A percentile compares a stretch with the other conserved stretches of the same genome.
Conservation (phyloP, 2,888 invertebrate species). For the Alviniconcha strummeri region DNA sequence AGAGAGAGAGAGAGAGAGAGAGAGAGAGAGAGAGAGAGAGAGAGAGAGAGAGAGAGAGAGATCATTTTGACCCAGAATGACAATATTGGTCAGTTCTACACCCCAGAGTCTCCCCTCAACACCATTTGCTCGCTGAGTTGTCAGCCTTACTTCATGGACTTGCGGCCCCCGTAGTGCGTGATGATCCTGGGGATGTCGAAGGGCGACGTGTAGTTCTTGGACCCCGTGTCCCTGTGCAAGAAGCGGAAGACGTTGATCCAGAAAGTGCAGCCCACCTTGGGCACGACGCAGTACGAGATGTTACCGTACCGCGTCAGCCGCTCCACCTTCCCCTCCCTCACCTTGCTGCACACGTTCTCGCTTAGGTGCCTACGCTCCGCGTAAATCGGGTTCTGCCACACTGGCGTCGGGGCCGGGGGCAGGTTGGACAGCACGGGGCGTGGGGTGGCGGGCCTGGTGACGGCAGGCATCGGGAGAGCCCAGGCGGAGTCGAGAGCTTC, state of each 20-base stretch:
- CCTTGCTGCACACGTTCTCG: slow-evolving; percentile 24
- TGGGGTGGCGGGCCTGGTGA: background rate
- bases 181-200: slow-evolving; percentile 38
- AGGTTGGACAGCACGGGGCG: background rate
- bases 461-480: background rate
- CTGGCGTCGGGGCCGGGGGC: background rate
- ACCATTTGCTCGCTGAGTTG: background rate
- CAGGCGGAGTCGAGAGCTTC: too few relatives aligned
- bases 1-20: slow-evolving; percentile 4
- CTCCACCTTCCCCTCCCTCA: slow-evolving; percentile 13
- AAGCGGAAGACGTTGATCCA: slow-evolving; percentile 43
- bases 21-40: background rate
- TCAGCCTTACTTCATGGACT: slow-evolving; percentile 15
- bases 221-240: slow-evolving; percentile 38
- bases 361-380: slow-evolving; percentile 13
- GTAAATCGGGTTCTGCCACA: slow-evolving; percentile 18
- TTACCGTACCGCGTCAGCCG: slow-evolving; percentile 25
- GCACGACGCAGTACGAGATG: slow-evolving; percentile 33
- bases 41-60: background rate
- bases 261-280: slow-evolving; percentile 42
- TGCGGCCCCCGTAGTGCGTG: slow-evolving; percentile 20
- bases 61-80: background rate
- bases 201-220: slow-evolving; percentile 24
- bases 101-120: background rate
- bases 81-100: too few relatives aligned